Conservation (phyloP, 2,888 invertebrate species). For the Drosophila pegasa region DNA sequence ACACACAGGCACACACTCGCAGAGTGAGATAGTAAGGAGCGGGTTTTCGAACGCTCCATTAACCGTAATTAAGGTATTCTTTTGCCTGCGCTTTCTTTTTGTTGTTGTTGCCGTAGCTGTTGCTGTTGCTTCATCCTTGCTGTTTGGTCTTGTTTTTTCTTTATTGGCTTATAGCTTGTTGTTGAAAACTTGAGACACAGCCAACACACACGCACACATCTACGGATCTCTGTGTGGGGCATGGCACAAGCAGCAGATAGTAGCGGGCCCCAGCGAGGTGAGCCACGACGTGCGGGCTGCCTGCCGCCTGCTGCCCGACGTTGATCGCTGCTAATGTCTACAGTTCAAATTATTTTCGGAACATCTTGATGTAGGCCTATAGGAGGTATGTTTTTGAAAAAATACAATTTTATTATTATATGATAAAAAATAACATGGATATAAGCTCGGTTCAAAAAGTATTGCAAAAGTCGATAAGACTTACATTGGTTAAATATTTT, state of each 20-base stretch:
- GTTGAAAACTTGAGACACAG: constrained; percentile 75
- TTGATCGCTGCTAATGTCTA: constrained; percentile 38
- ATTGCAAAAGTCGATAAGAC: too few relatives aligned
- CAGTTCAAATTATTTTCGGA: constrained; percentile 39
- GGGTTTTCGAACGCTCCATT: constrained; percentile 80
- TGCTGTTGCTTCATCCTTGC: constrained; percentile 43
- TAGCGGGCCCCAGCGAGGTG: background rate
- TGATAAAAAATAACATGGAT: too few relatives aligned
- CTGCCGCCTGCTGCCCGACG: constrained; percentile 33
- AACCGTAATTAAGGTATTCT: constrained; percentile 83
- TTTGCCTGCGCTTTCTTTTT: constrained; percentile 74
- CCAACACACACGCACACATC: constrained; percentile 45
- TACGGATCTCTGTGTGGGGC: constrained; percentile 61
- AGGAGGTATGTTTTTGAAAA: background rate
- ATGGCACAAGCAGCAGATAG: constrained; percentile 29
- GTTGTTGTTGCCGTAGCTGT: constrained; percentile 30
- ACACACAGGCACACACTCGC: constrained; percentile 5
- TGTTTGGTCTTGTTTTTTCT: constrained; percentile 62
- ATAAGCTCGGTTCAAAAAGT: too few relatives aligned
- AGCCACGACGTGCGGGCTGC: constrained; percentile 36
- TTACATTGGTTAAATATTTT: too few relatives aligned
- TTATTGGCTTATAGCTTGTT: constrained; percentile 78
- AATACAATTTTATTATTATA: background rate
- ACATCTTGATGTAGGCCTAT: background rate
- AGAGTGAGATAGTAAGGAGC: constrained; percentile 22